These are phyloP conservation scores for Sebastes cheni DNA, from an alignment of 2,797 vertebrate species.

Conservation along the genomic window DNA sequence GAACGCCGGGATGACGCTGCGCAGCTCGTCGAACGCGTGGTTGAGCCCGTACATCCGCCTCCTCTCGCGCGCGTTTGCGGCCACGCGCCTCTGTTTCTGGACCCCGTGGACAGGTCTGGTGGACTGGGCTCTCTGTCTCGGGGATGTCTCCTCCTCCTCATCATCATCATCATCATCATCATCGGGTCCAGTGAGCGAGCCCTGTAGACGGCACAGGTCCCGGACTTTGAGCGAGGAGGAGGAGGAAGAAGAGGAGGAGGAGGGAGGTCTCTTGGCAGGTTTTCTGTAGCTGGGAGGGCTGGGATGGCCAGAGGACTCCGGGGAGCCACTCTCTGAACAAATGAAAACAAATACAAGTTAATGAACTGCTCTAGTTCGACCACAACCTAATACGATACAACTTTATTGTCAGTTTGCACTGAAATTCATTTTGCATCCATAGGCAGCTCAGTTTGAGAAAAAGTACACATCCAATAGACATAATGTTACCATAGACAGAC, in stretches of 20 bases:
- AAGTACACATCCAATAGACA: too few relatives aligned
- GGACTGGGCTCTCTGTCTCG: conserved; percentile 84
- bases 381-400: not conserved
- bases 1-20: conserved; percentile 95
- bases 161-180: too few relatives aligned
- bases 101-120: conserved; percentile 82
- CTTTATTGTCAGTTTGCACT: too few relatives aligned
- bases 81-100: conserved; percentile 91
- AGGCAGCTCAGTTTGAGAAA: too few relatives aligned
- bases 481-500: too few relatives aligned
- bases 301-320: conserved; percentile 69
- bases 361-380: not conserved
- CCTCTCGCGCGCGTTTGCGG: conserved; percentile 94
- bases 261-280: conserved; percentile 62
- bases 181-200: conserved; percentile 50
- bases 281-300: conserved; percentile 73
- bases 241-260: conserved; percentile 55
- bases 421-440: too few relatives aligned
- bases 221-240: conserved; percentile 78
- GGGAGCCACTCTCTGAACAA: conserved; percentile 75
- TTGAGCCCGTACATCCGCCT: conserved; percentile 96
- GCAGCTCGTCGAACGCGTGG: conserved; percentile 96
- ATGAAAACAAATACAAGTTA: not conserved
- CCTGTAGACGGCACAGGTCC: conserved; percentile 80
- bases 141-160: conserved; percentile 21